Evolutionary conservation across 2,888 invertebrate genomes (phyloP), one percentile per base, ranked within the genome.

Genomic region (Lamellibrachia satsuma): DNA sequence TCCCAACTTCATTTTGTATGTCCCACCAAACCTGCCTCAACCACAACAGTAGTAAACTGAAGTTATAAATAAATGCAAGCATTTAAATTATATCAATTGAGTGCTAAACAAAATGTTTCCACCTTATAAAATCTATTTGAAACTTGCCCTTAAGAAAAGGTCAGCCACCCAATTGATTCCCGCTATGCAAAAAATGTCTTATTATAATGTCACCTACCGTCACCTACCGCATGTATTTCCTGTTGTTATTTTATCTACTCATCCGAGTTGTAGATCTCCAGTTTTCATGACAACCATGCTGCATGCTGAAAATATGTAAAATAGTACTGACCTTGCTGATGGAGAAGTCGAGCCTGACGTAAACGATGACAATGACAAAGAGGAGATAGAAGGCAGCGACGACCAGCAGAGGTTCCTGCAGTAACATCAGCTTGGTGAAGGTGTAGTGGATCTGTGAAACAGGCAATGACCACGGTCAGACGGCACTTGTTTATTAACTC

Each of bases 261-360:
- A 22, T 22, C 22, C 22, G 75, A 75, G 22, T 75, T 15, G 22
- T 6, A 75, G 22, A 75, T 22, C 22, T 75, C 75, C 22, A 75
- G 3, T 55, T 3, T 3, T n/a, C 75, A 75, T 75, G 15, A 75
- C 22, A 75, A 75, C 75, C 3, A 22, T 15, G n/a, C 75, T 39
- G 39, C 52, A 6, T 27, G 6, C 27, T 52, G 15, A 15, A 91
- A 3, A 6, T 39, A 15, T 27, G 27, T 52, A 91, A 52, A 91
- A 52, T 91, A 90, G 92, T 75, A 90, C 92, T 94, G 93, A 96
- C 96, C 96, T 97, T 97, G 90, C 97, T 97, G 95, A 99, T 99
- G 93, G 99, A 98, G 97, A 99, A 99, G 97, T 99, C 99, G 96
- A 99, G 97, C 95, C 99, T 97, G 93, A 99, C 98, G 97, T 99